Percentiles rank a stretch among this genome's conserved stretches.
These are phyloP conservation scores for Ischnura elegans DNA, from an alignment of 2,888 invertebrate species.

Conservation along the genomic window DNA sequence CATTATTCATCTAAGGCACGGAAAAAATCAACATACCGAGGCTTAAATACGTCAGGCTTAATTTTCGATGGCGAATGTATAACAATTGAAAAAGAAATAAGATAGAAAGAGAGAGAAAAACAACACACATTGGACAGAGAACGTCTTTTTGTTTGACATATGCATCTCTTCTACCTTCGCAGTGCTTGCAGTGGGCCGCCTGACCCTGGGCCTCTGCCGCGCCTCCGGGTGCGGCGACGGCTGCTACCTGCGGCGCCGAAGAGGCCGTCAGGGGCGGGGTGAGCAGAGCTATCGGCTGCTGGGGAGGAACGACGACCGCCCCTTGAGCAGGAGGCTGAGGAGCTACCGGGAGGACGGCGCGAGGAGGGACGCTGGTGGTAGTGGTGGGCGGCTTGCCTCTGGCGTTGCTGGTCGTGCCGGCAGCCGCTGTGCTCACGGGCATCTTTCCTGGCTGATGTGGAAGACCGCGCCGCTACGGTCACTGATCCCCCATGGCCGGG, in stretches of 20 bases:
- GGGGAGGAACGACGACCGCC: neutral
- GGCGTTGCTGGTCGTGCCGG: constrained; percentile 73
- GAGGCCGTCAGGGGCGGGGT: constrained; percentile 18
- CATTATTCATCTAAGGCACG: neutral
- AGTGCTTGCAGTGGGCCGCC: constrained; percentile 58
- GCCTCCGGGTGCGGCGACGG: constrained; percentile 13
- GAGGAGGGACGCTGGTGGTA: constrained; percentile 36
- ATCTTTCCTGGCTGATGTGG: constrained; percentile 77
- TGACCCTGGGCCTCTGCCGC: constrained; percentile 39
- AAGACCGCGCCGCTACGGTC: constrained; percentile 51
- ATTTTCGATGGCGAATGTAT: neutral
- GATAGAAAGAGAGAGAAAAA: neutral
- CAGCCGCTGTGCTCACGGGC: constrained; percentile 82
- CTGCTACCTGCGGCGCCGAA: neutral
- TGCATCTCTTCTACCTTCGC: constrained; percentile 59
- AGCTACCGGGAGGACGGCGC: constrained; percentile 2
- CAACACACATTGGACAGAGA: neutral
- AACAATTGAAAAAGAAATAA: neutral
- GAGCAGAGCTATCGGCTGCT: constrained; percentile 29
- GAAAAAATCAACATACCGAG: neutral
- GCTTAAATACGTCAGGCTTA: neutral
- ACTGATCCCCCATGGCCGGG: constrained; percentile 42
- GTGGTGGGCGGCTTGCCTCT: constrained; percentile 74
- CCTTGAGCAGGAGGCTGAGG: neutral
- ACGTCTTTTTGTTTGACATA: neutral